phyloP scores from a whole-genome alignment of 2,888 invertebrate species.

The Candidula unifasciata region DNA sequence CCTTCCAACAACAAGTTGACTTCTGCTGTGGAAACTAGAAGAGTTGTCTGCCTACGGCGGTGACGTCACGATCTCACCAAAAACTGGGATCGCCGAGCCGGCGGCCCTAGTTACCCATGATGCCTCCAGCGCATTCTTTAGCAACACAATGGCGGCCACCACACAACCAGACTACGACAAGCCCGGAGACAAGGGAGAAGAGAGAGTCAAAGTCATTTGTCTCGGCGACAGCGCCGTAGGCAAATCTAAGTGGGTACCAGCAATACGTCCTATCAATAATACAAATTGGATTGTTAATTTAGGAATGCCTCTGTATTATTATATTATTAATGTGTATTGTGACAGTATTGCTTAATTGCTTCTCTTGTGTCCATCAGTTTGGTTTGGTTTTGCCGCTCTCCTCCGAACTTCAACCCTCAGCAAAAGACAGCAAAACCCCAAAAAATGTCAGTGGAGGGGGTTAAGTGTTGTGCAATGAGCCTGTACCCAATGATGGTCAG shows the following conservation, averaged over 20 bases:
- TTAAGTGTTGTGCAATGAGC: too few species aligned
- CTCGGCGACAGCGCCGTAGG: slow-evolving; percentile 82
- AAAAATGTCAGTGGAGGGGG: too few species aligned
- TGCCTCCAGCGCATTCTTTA: slow-evolving; percentile 55
- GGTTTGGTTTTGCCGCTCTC: too few species aligned
- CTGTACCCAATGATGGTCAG: too few species aligned
- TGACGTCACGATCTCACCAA: slow-evolving; percentile 7
- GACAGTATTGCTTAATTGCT: too few species aligned
- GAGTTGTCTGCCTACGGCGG: background rate
- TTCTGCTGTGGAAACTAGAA: background rate
- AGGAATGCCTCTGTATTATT: too few species aligned
- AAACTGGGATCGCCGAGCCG: background rate
- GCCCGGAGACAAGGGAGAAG: slow-evolving; percentile 67
- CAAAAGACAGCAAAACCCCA: too few species aligned
- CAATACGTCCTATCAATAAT: background rate
- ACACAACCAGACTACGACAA: slow-evolving; percentile 70
- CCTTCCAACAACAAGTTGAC: too few species aligned
- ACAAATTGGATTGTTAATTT: too few species aligned
- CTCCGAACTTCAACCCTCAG: too few species aligned
- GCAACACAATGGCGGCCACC: slow-evolving; percentile 54
- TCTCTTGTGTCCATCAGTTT: too few species aligned
- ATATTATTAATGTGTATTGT: too few species aligned
- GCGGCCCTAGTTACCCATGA: slow-evolving; percentile 39
- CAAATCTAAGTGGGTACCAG: slow-evolving; percentile 80
- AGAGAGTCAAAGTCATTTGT: slow-evolving; percentile 80